Conservation (phyloP, 1,140 invertebrate genomes). For the Araneus ventricosus region DNA sequence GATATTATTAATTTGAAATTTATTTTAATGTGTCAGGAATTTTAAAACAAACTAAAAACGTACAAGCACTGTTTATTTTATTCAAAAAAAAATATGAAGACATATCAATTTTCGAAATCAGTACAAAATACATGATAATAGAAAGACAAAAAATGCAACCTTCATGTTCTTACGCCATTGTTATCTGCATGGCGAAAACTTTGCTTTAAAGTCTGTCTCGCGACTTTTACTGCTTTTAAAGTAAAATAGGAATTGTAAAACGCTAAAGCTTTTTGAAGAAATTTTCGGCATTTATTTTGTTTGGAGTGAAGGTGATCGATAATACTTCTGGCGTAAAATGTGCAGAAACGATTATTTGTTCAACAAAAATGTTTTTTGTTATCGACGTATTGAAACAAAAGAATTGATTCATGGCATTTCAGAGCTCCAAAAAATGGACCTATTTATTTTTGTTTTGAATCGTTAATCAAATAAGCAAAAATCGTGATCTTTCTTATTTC, state of each 20-base stretch:
- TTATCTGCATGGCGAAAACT: neutral
- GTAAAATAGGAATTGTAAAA: conserved; percentile 15
- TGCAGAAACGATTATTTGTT: neutral
- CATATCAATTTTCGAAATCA: too few relatives aligned
- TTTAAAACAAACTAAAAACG: too few relatives aligned
- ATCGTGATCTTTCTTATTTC: too few relatives aligned
- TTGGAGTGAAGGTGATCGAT: neutral
- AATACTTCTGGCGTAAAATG: neutral
- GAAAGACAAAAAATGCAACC: neutral
- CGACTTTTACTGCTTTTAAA: neutral
- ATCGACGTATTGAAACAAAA: neutral
- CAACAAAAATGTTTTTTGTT: neutral
- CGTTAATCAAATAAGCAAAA: too few relatives aligned
- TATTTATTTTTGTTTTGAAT: neutral
- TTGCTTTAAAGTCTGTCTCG: neutral
- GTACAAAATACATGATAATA: too few relatives aligned
- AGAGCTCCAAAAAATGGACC: neutral
- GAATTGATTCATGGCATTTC: neutral
- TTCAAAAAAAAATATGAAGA: too few relatives aligned
- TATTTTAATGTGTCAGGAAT: too few relatives aligned
- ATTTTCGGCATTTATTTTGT: neutral
- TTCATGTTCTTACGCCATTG: neutral
- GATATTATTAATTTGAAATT: too few relatives aligned
- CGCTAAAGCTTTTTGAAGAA: neutral
- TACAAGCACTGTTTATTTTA: too few relatives aligned